These are phyloP conservation scores for Chondrilla cf. caribensis DNA, from an alignment of 37 sponge, comb jelly and placozoan genomes.

Conservation along the genomic window DNA sequence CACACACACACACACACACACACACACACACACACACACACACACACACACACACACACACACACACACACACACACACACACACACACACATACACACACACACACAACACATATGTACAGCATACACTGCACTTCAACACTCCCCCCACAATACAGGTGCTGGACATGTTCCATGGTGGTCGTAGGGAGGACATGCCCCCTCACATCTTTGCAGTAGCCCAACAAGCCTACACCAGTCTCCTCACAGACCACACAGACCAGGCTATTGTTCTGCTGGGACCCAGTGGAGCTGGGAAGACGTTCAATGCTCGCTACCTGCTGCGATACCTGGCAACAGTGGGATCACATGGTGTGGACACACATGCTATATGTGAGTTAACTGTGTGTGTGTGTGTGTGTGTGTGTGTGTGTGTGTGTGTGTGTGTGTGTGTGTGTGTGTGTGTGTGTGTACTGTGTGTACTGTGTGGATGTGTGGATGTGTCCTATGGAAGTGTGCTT, in stretches of 20 bases:
- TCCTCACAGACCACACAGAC: constrained; percentile 77
- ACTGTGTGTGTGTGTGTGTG: constrained; percentile 27
- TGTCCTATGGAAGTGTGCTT: not conserved
- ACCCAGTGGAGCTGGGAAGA: constrained; percentile 91
- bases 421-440: constrained; percentile 5
- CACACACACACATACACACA: too few relatives aligned
- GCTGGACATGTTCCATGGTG: constrained; percentile 86
- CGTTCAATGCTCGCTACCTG: constrained; percentile 81
- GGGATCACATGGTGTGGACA: constrained; percentile 27
- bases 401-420: constrained; percentile 16
- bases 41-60: too few relatives aligned
- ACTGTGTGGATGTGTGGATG: not conserved
- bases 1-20: too few relatives aligned
- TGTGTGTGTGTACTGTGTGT: constrained; percentile 12
- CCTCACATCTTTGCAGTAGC: constrained; percentile 94
- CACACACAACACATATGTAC: too few relatives aligned
- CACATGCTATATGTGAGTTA: constrained; percentile 64
- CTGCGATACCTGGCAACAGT: constrained; percentile 80
- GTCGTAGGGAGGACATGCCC: constrained; percentile 91
- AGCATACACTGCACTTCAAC: too few relatives aligned
- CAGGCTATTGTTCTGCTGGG: constrained; percentile 95
- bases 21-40: too few relatives aligned
- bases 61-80: too few relatives aligned
- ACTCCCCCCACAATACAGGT: constrained; percentile 36
- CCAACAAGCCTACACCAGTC: constrained; percentile 88